Base-by-base conservation (phyloP, 92 coral and sea anemone genomes). In the Epizoanthus ramosus region DNA sequence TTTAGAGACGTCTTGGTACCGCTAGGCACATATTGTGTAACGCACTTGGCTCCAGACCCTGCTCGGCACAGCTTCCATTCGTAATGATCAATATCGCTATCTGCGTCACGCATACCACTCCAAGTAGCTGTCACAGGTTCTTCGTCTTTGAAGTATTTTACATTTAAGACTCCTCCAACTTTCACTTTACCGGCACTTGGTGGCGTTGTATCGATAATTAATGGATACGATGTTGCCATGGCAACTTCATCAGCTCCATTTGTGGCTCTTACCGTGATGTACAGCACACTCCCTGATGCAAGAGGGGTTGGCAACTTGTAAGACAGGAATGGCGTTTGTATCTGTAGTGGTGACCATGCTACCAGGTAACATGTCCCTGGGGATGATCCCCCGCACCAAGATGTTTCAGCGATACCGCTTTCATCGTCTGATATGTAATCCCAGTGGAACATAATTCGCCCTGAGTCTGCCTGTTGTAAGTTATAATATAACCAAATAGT, bases 11-110 rank as follows among this genome's bases (percentile, higher is more conserved):
- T 87, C 23, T 79, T 74, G 14, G 37, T 45, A 2, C 95, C 97
- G 39, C 80, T 79, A 31, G 92, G 85, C 10, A 89, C 87, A 61
- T 76, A 95, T 57, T 87, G 85, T 52, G 84, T 72, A 4, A 85
- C 14, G 45, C 97, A 94, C 6, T 80, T 54, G 8, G 85, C 31
- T 71, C 3, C 50, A 24, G 28, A 18, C 41, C 65, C 73, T 63
- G 90, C 76, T 28, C 89, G 80, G 84, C 98, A 94, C 53, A 94
- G 63, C 15, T 92, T 89, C 93, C 95, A 94, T 67, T 88, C 87
- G 80, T 85, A 94, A 16, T 84, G 90, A 25, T 71, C 63, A 18
- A 94, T 75, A 13, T 82, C 86, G 73, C 97, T 94, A 70, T 92
- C 98, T 8, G 13, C 17, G 68, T 94, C 98, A 4, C 10, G 74